Evolutionary conservation across 2,888 invertebrate genomes (phyloP).

Genomic region (Hirtodrosophila duncani): DNA sequence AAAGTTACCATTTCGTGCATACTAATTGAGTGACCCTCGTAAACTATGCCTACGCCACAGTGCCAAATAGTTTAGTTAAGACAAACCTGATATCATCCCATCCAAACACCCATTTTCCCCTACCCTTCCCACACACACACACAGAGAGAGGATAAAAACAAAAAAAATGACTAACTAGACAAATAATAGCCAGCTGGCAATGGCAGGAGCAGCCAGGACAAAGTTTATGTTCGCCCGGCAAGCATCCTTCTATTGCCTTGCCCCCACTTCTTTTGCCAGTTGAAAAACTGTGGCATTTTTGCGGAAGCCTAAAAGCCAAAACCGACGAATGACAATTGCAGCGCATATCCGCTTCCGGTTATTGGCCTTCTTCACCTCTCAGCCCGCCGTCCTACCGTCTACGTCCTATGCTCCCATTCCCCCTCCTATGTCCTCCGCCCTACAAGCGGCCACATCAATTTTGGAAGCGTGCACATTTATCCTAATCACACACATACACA

Average conservation of each 20-base stretch:
- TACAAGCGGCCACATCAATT: constrained; percentile 59
- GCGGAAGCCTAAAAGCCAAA: constrained; percentile 22
- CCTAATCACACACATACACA: constrained; percentile 57
- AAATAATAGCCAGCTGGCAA: too few species aligned
- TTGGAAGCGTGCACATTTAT: constrained; percentile 68
- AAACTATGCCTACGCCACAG: too few species aligned
- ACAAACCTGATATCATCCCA: too few species aligned
- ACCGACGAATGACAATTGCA: constrained; percentile 66
- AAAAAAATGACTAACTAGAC: constrained; percentile 1
- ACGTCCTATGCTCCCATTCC: neutral
- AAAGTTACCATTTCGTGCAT: neutral
- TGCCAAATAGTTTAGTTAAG: too few species aligned
- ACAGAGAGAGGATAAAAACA: neutral
- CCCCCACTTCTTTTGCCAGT: neutral
- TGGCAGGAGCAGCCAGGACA: too few species aligned
- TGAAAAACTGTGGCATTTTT: constrained; percentile 7
- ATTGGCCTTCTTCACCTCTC: too few species aligned
- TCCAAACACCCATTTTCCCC: too few species aligned
- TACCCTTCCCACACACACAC: neutral
- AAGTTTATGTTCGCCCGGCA: too few species aligned
- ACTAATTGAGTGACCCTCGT: too few species aligned
- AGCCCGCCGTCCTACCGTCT: neutral
- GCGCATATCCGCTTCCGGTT: constrained; percentile 68
- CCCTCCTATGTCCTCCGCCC: neutral
- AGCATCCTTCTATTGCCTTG: constrained; percentile 22